These are phyloP conservation scores for Temnothorax nylanderi DNA, from an alignment of 1,140 invertebrate species.

Conservation along the genomic window DNA sequence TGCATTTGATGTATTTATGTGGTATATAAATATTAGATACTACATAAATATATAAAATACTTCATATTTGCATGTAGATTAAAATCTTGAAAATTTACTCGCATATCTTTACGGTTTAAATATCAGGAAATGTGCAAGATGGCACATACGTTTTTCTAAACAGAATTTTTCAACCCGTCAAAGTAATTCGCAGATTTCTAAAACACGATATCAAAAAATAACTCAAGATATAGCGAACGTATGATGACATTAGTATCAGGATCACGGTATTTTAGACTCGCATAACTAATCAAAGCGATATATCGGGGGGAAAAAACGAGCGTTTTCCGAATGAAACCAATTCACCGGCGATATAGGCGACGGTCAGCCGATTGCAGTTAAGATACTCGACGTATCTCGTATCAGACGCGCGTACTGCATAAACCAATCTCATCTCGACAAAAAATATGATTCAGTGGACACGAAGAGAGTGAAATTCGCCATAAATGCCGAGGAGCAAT, in stretches of 20 bases:
- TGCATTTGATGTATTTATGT: background rate
- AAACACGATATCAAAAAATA: background rate
- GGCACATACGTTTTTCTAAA: background rate
- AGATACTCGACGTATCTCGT: slow-evolving; percentile 41
- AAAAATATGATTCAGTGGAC: slow-evolving; percentile 52
- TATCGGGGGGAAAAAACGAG: background rate
- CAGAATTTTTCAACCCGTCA: background rate
- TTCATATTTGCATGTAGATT: background rate
- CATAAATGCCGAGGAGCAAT: slow-evolving; percentile 47
- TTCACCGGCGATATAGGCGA: slow-evolving; percentile 2
- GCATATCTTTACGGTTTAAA: background rate
- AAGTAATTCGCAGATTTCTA: background rate
- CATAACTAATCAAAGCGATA: slow-evolving; percentile 43
- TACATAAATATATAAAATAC: background rate
- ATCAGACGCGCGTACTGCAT: slow-evolving; percentile 38
- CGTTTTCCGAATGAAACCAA: slow-evolving; percentile 13
- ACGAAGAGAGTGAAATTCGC: slow-evolving; percentile 50
- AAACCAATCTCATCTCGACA: slow-evolving; percentile 14
- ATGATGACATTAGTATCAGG: background rate
- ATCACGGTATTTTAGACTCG: slow-evolving; percentile 10
- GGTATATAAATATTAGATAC: background rate
- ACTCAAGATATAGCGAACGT: background rate
- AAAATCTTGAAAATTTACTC: slow-evolving; percentile 6
- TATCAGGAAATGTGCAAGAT: background rate
- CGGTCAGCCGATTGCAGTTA: slow-evolving; percentile 5